A percentile compares a stretch with the other conserved stretches of the same genome.
These are phyloP conservation scores for Phortica okadai DNA, from an alignment of 2,888 invertebrate genomes.

Conservation along the genomic window DNA sequence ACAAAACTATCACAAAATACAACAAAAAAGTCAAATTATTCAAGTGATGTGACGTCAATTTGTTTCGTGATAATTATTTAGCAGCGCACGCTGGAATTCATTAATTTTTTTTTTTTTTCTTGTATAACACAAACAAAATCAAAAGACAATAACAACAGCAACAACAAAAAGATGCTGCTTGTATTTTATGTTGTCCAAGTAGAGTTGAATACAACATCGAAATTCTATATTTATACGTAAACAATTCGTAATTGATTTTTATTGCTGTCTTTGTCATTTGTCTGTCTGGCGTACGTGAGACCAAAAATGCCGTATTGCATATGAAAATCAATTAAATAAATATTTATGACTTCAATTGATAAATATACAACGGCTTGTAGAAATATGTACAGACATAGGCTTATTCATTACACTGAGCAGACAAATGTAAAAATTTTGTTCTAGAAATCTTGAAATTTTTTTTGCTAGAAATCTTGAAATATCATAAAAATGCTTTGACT, in stretches of 20 bases:
- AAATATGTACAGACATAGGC: too few relatives aligned
- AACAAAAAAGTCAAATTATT: slow-evolving; percentile 5
- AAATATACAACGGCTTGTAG: too few relatives aligned
- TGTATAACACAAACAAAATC: too few relatives aligned
- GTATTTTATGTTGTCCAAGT: background rate
- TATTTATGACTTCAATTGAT: too few relatives aligned
- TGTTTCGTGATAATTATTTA: slow-evolving; percentile 51
- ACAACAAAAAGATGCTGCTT: background rate
- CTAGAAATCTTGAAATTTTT: too few relatives aligned
- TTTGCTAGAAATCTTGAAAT: too few relatives aligned
- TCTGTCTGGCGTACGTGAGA: background rate
- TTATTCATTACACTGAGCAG: too few relatives aligned
- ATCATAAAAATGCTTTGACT: too few relatives aligned
- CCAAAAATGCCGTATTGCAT: background rate
- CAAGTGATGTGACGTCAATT: slow-evolving; percentile 62
- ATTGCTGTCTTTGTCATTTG: slow-evolving; percentile 6
- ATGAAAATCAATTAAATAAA: too few relatives aligned
- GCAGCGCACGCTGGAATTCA: slow-evolving; percentile 67
- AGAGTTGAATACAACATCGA: background rate
- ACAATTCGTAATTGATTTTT: slow-evolving; percentile 17
- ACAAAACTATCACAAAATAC: slow-evolving; percentile 14
- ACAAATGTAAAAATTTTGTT: too few relatives aligned
- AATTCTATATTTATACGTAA: background rate
- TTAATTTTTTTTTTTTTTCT: slow-evolving; percentile 50
- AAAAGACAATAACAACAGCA: background rate